Evolutionary conservation across 2,888 invertebrate species (phyloP).

Genomic region (Dichetophora obliterata): DNA sequence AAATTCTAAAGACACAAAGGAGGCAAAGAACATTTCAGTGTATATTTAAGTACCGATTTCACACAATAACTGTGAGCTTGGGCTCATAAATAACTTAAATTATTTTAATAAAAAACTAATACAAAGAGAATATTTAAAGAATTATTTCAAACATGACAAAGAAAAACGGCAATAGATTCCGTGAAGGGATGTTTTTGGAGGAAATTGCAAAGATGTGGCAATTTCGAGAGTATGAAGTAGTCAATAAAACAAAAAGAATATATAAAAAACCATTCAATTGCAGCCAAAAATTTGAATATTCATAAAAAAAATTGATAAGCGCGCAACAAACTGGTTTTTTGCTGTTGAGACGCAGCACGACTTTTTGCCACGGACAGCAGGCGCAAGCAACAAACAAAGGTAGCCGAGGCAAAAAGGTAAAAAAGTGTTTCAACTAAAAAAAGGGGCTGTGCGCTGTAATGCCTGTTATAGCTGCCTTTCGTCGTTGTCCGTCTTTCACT

Average conservation of each 20-base stretch:
- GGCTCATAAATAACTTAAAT: no score
- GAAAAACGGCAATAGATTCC: not conserved
- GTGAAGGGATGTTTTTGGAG: not conserved
- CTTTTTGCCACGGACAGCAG: not conserved
- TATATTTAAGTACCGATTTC: no score
- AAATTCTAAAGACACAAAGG: not conserved
- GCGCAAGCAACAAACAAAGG: conserved; percentile 7
- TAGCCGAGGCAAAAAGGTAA: not conserved
- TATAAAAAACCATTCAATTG: no score
- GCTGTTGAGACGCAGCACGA: not conserved
- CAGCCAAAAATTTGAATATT: not conserved
- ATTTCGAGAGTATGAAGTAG: not conserved
- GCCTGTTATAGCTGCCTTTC: conserved; percentile 5
- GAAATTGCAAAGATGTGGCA: not conserved
- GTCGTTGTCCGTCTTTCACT: not conserved
- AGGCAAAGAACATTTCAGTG: not conserved
- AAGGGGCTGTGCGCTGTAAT: conserved; percentile 9
- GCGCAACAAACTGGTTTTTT: conserved; percentile 4
- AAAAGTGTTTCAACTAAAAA: conserved; percentile 8
- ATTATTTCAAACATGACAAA: no score
- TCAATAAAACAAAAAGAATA: no score
- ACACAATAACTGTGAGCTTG: no score
- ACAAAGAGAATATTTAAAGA: not conserved
- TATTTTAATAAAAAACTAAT: no score
- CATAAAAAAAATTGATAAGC: not conserved